Evolutionary conservation across 2,888 invertebrate species (phyloP).

Genomic region (Antheraea assamensis): DNA sequence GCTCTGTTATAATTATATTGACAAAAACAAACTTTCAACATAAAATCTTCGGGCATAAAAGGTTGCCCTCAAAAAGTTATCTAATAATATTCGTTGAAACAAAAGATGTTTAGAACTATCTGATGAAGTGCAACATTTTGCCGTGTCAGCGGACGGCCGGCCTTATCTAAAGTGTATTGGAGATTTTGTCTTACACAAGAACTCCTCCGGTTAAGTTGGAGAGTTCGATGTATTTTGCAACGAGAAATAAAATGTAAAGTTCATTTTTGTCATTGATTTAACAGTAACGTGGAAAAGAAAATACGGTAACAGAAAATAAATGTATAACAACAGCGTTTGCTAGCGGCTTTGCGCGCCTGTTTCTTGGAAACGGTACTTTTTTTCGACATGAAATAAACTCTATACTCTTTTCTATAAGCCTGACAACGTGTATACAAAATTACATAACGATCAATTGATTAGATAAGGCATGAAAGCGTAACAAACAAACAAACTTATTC

Average conservation of each 20-base stretch:
- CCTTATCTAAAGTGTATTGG: constrained; percentile 24
- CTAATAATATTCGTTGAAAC: constrained; percentile 18
- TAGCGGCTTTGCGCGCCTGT: too few species aligned
- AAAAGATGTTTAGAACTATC: constrained; percentile 16
- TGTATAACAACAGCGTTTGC: too few species aligned
- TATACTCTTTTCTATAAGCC: too few species aligned
- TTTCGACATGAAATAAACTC: too few species aligned
- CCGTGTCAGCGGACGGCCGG: constrained; percentile 18
- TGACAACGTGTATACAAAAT: too few species aligned
- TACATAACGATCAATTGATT: too few species aligned
- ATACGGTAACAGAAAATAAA: not conserved
- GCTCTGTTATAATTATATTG: not conserved
- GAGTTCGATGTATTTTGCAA: not conserved
- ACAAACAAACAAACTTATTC: too few species aligned
- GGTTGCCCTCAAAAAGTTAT: constrained; percentile 3
- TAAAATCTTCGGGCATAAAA: not conserved
- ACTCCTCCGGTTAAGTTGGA: not conserved
- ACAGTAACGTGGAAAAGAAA: not conserved
- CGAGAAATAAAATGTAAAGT: not conserved
- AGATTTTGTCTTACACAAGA: constrained; percentile 18
- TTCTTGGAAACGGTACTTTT: too few species aligned
- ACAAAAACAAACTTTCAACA: constrained; percentile 10
- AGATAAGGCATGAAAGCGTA: too few species aligned
- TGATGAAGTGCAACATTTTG: constrained; percentile 15
- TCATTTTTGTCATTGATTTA: not conserved